Base-by-base conservation (phyloP, 2,888 invertebrate species). In the Hyles lineata region DNA sequence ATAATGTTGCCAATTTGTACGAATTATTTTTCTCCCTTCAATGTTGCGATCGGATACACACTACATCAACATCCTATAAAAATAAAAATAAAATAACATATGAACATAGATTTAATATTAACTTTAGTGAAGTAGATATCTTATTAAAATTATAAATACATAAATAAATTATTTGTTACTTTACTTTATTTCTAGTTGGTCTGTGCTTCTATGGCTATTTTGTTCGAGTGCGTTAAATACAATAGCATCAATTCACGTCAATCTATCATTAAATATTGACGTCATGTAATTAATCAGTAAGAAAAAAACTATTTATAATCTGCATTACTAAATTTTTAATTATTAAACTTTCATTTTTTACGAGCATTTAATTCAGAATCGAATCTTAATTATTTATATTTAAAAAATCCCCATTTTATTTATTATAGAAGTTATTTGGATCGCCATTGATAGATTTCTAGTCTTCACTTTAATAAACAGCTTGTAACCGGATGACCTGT, bases 401-500 rank as follows among this genome's bases (percentile, higher is more conserved):
- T 2, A 2, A 29, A 62, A 19, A 19, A 29, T 19, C 15, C 8
- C 32, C 5, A 29, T 25, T 15, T 25, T 32, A 29, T 32, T 29
- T 55, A 17, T n/a, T 17, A 7, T 6, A 6, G 1, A 7, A n/a
- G 7, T 55, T 55, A 19, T 19, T 55, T 55, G n/a, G 19, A n/a
- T n/a, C 1, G 1, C 5, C 0, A n/a, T n/a, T 6, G n/a, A 55
- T 55, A 55, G n/a, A n/a, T 55, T 55, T 62, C 29, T 19, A 29
- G n/a, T 19, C 29, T 17, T 32, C n/a, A n/a, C 8, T 19, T 8
- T 62, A 61, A 29, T 19, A 32, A 32, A n/a, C 19, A 32, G 29
- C 29, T 32, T 62, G 29, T 89, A 90, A 92, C 90, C 92, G 92
- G 91, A 92, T 87, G 85, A 89, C 80, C 86, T 86, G 88, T 90